Conservation (phyloP, 1,140 invertebrate species). For the Bombus cullumanus region DNA sequence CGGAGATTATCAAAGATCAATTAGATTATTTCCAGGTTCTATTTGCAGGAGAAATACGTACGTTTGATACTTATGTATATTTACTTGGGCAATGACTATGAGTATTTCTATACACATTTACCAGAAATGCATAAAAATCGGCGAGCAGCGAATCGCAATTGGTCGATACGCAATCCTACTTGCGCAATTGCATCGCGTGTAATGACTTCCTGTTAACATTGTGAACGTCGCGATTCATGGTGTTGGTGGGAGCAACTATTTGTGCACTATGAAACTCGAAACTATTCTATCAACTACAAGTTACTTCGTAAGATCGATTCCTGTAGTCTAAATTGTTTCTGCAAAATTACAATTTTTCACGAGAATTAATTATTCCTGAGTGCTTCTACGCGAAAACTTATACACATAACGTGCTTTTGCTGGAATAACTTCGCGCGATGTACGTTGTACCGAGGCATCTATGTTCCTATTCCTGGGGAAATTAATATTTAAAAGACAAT, state of each 20-base stretch:
- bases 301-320: background rate
- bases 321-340: background rate
- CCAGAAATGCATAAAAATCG: background rate
- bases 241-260: background rate
- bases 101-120: too few relatives aligned
- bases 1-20: too few relatives aligned
- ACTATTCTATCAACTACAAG: background rate
- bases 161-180: background rate
- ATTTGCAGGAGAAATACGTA: too few relatives aligned
- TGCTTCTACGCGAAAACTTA: background rate
- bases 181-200: conserved; percentile 29
- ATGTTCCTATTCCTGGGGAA: too few relatives aligned
- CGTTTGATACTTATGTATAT: too few relatives aligned
- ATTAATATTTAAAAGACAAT: too few relatives aligned
- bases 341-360: background rate
- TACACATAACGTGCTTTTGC: background rate
- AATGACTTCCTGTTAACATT: background rate
- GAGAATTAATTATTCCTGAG: background rate
- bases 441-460: too few relatives aligned
- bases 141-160: background rate
- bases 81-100: too few relatives aligned
- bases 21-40: too few relatives aligned
- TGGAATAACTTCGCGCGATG: too few relatives aligned
- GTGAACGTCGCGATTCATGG: background rate
- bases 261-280: background rate